Conservation (phyloP, 1,140 invertebrate genomes). For the Drosophila ercepeae region DNA sequence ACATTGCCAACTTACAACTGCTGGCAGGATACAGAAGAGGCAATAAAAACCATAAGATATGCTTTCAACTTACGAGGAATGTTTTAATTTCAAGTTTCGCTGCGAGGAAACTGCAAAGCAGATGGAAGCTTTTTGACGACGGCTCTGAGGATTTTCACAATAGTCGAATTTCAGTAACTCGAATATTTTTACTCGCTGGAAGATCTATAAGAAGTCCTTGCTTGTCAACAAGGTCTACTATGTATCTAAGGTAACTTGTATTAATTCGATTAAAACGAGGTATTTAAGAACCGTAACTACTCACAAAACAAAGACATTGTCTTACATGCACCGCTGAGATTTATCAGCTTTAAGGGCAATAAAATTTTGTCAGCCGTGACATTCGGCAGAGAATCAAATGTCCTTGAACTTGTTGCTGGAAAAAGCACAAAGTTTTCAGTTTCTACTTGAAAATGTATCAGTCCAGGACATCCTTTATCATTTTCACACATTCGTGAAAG, state of each 20-base stretch:
- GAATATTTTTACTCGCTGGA: no score
- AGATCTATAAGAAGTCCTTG: no score
- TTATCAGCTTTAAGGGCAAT: slow-evolving; percentile 38
- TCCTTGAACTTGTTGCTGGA: slow-evolving; percentile 63
- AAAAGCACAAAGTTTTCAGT: slow-evolving; percentile 13
- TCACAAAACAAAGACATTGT: background rate
- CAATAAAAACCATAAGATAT: slow-evolving; percentile 48
- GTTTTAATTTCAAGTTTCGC: slow-evolving; percentile 70
- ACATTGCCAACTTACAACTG: slow-evolving; percentile 51
- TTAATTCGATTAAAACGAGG: background rate
- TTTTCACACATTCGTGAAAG: slow-evolving; percentile 56
- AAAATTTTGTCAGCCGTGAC: slow-evolving; percentile 31
- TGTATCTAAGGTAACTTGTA: no score
- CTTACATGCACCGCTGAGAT: slow-evolving; percentile 35
- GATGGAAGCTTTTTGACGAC: background rate
- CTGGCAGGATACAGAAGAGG: slow-evolving; percentile 36
- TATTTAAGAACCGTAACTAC: background rate
- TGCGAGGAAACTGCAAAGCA: slow-evolving; percentile 14
- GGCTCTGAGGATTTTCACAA: background rate
- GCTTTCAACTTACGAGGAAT: slow-evolving; percentile 52
- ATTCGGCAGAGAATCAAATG: slow-evolving; percentile 25
- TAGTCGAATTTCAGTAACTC: background rate
- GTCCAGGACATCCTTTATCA: slow-evolving; percentile 52
- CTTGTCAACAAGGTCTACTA: background rate
- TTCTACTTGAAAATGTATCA: slow-evolving; percentile 15